Base-by-base conservation (phyloP, 2,888 invertebrate genomes). In the Ormyrus labotus region DNA sequence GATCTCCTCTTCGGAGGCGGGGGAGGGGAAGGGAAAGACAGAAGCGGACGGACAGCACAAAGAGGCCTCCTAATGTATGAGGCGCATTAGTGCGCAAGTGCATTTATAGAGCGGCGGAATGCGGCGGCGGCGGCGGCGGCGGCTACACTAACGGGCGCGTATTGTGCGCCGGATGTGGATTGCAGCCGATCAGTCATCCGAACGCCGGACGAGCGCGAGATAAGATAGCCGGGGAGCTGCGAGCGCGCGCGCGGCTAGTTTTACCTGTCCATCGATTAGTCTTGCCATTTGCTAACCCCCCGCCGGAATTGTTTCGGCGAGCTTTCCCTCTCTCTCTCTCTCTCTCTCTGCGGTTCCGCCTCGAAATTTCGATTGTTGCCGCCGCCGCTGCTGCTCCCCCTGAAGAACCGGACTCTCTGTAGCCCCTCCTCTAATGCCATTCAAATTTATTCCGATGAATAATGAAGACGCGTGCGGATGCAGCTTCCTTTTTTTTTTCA, bases 121-220 rank as follows among this genome's bases (percentile, higher is more conserved):
- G 63, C 10, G 63, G n/a, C 11, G 47, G 72, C 58, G 70, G 9
- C 58, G 70, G 9, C 55, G 57, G 74, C 9, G 51, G 50, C 67
- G 6, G 19, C 50, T 51, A 50, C 61, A 53, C 19, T 67, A 67
- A 67, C 61, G 68, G 68, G 58, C 13, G 19, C n/a, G 75, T 73
- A 78, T 71, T 71, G 64, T 78, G 11, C 71, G 50, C 67, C 71
- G 74, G 80, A 82, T 79, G 82, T 48, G 81, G 78, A 83, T 82
- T 76, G 70, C 78, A 78, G 82, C 53, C 83, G 81, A 83, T 83
- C 83, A 79, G 77, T 83, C 83, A 83, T 82, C 80, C 81, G 70
- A 72, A 51, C 65, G 81, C 73, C 69, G 73, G 55, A 78, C 79
- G 78, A 80, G 80, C 19, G 53, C 45, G 63, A 75, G 75, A 79